Evolutionary conservation across 2,797 vertebrate species (phyloP).

Genomic region (Anas bernieri): DNA sequence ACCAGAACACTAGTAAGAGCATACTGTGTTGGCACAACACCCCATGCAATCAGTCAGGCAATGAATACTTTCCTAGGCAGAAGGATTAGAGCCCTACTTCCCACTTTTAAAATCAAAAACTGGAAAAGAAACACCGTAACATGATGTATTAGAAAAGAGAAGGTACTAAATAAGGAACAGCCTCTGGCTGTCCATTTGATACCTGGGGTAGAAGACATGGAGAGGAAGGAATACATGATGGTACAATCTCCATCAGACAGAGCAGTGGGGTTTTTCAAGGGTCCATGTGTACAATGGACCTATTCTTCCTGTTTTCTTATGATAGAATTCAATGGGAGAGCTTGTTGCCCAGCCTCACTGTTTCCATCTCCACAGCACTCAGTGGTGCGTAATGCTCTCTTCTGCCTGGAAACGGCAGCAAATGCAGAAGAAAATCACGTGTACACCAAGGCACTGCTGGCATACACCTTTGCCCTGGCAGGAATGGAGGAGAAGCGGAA

Average conservation of each 20-base stretch:
- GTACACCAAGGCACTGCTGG: constrained; percentile 72
- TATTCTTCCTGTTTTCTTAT: background rate
- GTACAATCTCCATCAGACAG: background rate
- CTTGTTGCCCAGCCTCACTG: background rate
- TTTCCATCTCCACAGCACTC: constrained; percentile 14
- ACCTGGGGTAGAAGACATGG: too few relatives aligned
- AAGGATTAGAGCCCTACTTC: background rate
- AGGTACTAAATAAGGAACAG: background rate
- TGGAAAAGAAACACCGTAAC: background rate
- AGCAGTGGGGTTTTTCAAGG: accelerated
- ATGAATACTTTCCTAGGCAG: background rate
- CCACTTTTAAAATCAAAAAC: background rate
- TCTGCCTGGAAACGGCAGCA: constrained; percentile 54
- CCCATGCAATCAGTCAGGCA: too few relatives aligned
- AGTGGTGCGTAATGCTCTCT: constrained; percentile 58
- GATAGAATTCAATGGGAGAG: background rate
- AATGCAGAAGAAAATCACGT: background rate
- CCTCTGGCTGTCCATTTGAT: accelerated
- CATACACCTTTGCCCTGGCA: constrained; percentile 73
- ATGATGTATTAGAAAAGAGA: background rate
- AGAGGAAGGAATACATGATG: accelerated
- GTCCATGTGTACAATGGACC: accelerated
- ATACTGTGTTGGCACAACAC: background rate
- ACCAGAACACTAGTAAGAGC: background rate
- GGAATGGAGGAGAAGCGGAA: constrained; percentile 21